These are phyloP conservation scores for Sapayoa aenigma DNA, from an alignment of 2,113 vertebrate genomes.

Conservation along the genomic window DNA sequence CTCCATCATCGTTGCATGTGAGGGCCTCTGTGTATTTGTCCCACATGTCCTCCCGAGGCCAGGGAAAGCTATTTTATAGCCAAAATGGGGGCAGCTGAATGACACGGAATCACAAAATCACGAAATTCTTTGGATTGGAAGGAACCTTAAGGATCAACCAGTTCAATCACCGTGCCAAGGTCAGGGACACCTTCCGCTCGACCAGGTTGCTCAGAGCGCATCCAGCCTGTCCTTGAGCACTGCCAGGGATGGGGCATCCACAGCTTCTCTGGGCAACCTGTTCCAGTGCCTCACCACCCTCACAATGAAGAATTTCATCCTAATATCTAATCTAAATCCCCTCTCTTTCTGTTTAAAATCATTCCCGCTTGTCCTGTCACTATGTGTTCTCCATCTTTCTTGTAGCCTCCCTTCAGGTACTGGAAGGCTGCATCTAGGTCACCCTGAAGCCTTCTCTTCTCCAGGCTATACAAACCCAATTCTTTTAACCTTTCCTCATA, in stretches of 20 bases:
- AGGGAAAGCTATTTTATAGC: background rate
- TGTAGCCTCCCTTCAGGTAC: background rate
- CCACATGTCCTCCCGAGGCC: background rate
- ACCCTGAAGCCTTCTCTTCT: background rate
- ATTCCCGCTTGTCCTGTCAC: background rate
- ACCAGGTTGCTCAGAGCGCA: background rate
- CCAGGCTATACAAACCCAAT: background rate
- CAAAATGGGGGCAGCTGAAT: background rate
- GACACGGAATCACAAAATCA: background rate
- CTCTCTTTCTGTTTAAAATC: background rate
- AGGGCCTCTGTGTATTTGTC: background rate
- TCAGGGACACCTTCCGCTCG: background rate
- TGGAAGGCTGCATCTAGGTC: background rate
- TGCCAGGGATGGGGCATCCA: too few species aligned
- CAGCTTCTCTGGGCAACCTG: background rate
- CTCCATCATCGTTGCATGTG: accelerated
- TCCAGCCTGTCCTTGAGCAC: background rate
- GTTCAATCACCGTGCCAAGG: accelerated
- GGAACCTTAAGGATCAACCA: too few species aligned
- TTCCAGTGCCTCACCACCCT: background rate
- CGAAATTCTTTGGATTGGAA: background rate
- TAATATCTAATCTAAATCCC: background rate
- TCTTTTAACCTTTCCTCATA: background rate
- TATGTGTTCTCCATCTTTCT: background rate
- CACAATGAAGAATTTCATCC: background rate